Percentiles rank a stretch among this genome's conserved stretches.
phyloP scores from a whole-genome alignment of 2,113 vertebrate genomes.

The Miniopterus natalensis region DNA sequence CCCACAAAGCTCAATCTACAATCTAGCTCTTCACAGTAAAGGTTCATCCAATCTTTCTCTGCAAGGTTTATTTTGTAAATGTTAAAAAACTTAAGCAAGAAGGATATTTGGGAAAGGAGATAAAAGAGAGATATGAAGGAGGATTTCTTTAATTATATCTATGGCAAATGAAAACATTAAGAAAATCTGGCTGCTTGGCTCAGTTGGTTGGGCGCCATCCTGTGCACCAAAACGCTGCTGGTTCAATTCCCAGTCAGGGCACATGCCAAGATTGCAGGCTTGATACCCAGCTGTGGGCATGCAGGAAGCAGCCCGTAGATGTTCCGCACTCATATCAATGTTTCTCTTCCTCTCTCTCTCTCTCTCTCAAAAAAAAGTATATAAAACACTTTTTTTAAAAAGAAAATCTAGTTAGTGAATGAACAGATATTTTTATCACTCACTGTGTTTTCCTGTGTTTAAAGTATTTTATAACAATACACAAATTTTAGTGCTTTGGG shows the following conservation, averaged over 20 bases:
- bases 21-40: background rate
- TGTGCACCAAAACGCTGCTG: too few relatives aligned
- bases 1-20: background rate
- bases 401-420: background rate
- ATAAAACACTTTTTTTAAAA: too few relatives aligned
- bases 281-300: too few relatives aligned
- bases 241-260: too few relatives aligned
- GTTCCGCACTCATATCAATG: too few relatives aligned
- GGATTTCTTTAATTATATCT: background rate
- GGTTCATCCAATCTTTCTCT: background rate
- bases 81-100: background rate
- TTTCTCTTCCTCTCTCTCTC: too few relatives aligned
- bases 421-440: background rate
- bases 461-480: background rate
- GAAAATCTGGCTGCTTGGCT: background rate
- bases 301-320: too few relatives aligned
- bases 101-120: background rate
- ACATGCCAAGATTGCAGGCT: too few relatives aligned
- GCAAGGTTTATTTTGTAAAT: background rate
- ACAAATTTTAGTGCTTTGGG: background rate
- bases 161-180: background rate
- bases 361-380: too few relatives aligned
- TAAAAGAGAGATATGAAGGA: background rate
- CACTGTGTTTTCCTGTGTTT: background rate
- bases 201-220: too few relatives aligned